Base-by-base conservation (phyloP, 2,113 vertebrate genomes). In the Pomatorhinus ruficollis region DNA sequence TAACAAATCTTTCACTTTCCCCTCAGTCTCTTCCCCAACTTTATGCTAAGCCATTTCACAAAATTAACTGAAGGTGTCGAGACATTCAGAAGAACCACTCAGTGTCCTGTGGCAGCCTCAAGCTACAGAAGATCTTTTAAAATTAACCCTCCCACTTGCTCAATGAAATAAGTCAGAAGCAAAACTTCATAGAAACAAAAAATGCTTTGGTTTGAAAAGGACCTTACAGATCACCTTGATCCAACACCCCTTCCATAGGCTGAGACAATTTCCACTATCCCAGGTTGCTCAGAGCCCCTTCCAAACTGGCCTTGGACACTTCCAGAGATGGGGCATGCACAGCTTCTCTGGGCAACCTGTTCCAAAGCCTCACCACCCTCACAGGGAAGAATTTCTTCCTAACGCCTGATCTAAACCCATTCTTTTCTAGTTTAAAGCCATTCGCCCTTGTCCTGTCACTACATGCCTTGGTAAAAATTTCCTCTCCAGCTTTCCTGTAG, bases 331-430 rank as follows among this genome's bases (percentile, higher is more conserved):
- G 14, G 35, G 6, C 30, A 76, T 0, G 0, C 21, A 40, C n/a
- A 69, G 21, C 14, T 61, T 12, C 40, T 54, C 47, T 31, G 30
- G 21, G 21, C 17, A 69, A 5, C 45, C 21, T 35, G 24, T 47
- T 0, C 21, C 25, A 35, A 14, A 0, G 10, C 8, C 54, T 31
- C 5, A 19, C 8, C 31, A 69, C 1, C 5, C 9, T 17, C 39
- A 22, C 4, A 22, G 5, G 6, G 30, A 31, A 90, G 5, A 83
- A 33, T 37, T 49, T 49, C 35, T 42, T 47, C 22, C 25, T 28
- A 63, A 42, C 12, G 14, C 14, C 21, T 63, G 19, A 54, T 37
- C 27, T 45, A 56, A 90, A 37, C 22, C 8, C 19, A 35, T 15
- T 15, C 5, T 42, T 60, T 60, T 69, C 16, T 30, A 56, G 1